A percentile compares a stretch with the other conserved stretches of the same genome.
These are phyloP conservation scores for Gymnorhina tibicen DNA, from an alignment of 2,113 vertebrate genomes.

Conservation along the genomic window DNA sequence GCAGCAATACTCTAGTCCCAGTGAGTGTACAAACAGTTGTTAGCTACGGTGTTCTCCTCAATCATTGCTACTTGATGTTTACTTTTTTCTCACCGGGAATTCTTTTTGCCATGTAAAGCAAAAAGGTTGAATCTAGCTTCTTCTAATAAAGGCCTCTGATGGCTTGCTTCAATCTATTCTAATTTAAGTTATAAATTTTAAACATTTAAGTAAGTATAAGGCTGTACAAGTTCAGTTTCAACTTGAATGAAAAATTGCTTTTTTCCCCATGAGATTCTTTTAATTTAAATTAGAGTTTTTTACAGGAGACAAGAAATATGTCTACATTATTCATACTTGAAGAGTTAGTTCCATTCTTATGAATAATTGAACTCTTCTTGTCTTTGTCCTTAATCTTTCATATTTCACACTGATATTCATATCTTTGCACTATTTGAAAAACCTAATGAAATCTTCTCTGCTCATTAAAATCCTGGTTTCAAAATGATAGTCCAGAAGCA, in stretches of 20 bases:
- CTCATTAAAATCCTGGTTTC: neutral
- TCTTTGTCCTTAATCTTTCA: conserved; percentile 19
- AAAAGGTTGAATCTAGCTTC: neutral
- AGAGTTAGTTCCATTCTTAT: conserved; percentile 11
- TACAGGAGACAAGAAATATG: neutral
- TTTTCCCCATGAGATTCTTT: neutral
- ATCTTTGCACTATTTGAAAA: neutral
- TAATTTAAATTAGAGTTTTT: conserved; percentile 16
- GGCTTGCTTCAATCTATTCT: neutral
- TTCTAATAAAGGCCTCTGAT: neutral
- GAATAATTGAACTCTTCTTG: conserved; percentile 29
- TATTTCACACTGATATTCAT: neutral
- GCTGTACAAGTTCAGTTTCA: neutral
- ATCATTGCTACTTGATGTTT: neutral
- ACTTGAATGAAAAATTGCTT: conserved; percentile 4
- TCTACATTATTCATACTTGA: conserved; percentile 39
- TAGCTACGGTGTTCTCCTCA: neutral
- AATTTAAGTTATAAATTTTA: neutral
- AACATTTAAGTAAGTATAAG: conserved; percentile 16
- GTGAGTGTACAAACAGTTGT: neutral
- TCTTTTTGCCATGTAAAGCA: neutral
- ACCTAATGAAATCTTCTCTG: neutral
- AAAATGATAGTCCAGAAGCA: neutral
- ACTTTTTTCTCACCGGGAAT: neutral
- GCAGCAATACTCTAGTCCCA: neutral